A percentile compares a stretch with the other conserved stretches of the same genome.
These are phyloP conservation scores for Acropternis orthonyx DNA, from an alignment of 2,797 vertebrate genomes.

Conservation along the genomic window DNA sequence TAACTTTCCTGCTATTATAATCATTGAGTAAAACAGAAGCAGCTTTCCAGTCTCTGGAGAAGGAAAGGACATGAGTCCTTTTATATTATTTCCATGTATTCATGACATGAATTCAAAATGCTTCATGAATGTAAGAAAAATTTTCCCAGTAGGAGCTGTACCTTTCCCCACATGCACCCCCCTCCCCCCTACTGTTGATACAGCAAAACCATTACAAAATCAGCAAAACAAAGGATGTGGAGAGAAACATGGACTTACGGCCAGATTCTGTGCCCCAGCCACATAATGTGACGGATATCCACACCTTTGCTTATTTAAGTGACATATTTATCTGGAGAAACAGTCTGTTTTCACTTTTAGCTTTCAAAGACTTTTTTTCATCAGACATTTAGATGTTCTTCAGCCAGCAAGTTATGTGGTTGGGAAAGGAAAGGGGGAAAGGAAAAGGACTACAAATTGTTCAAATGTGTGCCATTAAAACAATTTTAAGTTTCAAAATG, in stretches of 20 bases:
- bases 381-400: not conserved
- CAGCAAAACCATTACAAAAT: not conserved
- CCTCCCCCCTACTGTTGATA: rapidly evolving
- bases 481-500: not conserved
- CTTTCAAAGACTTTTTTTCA: not conserved
- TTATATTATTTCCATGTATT: not conserved
- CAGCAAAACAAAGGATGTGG: not conserved
- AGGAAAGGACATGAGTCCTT: not conserved
- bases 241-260: not conserved
- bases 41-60: not conserved
- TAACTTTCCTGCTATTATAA: not conserved
- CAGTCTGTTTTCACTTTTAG: not conserved
- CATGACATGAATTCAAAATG: not conserved
- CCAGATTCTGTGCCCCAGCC: not conserved
- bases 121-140: not conserved
- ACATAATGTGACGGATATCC: not conserved
- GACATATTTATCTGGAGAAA: not conserved
- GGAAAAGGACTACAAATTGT: not conserved
- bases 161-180: no score
- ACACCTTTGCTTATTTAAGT: not conserved
- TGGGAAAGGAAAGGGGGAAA: not conserved
- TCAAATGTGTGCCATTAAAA: not conserved
- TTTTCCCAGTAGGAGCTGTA: not conserved
- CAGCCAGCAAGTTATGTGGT: not conserved
- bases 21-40: not conserved